These are phyloP conservation scores for Lottia scabra DNA, from an alignment of 2,888 invertebrate species.

Conservation along the genomic window DNA sequence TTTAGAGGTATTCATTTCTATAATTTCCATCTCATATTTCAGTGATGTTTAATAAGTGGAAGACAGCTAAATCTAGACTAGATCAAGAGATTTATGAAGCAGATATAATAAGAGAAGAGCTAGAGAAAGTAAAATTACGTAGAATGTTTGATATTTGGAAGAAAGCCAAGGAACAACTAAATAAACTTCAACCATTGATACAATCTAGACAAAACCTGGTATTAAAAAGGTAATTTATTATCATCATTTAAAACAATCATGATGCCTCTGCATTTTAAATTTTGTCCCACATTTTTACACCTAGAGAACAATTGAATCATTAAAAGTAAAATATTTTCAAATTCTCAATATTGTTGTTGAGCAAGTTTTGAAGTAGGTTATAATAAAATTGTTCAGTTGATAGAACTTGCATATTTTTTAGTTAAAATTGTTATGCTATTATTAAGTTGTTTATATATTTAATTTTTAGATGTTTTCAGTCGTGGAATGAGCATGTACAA, in stretches of 20 bases:
- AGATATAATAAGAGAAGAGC: conserved; percentile 32
- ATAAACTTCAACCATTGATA: conserved; percentile 51
- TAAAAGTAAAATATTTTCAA: no score
- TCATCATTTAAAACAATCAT: no score
- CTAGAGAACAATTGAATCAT: no score
- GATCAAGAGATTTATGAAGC: conserved; percentile 46
- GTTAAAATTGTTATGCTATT: no score
- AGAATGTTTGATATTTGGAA: conserved; percentile 44
- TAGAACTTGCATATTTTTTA: no score
- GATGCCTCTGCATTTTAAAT: no score
- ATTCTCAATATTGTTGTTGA: no score
- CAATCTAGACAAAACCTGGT: conserved; percentile 32
- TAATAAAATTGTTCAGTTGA: neutral
- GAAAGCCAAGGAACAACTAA: conserved; percentile 34
- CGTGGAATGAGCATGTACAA: conserved; percentile 43
- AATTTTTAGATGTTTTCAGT: conserved; percentile 41
- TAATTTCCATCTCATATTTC: neutral
- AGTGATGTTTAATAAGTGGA: conserved; percentile 52
- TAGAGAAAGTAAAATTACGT: conserved; percentile 41
- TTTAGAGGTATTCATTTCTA: no score
- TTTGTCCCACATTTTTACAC: no score
- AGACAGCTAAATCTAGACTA: conserved; percentile 31
- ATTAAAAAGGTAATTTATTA: neutral
- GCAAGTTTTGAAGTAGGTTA: neutral
- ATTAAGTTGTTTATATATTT: no score